phyloP scores from a whole-genome alignment of 2,888 invertebrate species.

The Chrysotoxum bicinctum region DNA sequence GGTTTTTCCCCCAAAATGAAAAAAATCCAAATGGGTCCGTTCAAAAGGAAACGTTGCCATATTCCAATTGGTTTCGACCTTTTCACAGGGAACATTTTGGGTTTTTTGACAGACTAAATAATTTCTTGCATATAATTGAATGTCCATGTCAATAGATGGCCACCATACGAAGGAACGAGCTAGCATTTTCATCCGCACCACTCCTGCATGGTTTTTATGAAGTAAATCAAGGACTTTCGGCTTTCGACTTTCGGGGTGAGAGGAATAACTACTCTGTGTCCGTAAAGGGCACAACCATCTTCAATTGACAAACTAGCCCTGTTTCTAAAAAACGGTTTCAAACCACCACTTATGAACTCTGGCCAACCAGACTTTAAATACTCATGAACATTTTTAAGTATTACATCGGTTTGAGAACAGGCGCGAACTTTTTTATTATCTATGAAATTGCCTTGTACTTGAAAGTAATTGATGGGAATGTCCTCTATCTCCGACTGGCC shows the following conservation, averaged over 20 bases:
- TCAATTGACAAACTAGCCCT: slow-evolving; percentile 4
- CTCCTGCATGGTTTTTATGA: slow-evolving; percentile 28
- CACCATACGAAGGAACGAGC: neutral
- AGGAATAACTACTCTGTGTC: slow-evolving; percentile 22
- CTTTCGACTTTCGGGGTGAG: neutral
- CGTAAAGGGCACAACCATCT: slow-evolving; percentile 23
- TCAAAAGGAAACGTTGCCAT: neutral
- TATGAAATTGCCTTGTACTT: neutral
- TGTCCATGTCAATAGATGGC: neutral
- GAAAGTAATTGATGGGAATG: neutral
- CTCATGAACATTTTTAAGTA: neutral
- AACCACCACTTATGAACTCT: neutral
- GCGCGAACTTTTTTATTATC: neutral
- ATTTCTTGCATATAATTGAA: neutral
- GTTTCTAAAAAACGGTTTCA: slow-evolving; percentile 20
- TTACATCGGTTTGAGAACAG: neutral
- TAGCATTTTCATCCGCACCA: neutral
- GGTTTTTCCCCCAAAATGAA: neutral
- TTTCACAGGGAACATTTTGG: neutral
- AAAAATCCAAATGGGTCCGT: neutral
- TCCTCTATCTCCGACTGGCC: neutral
- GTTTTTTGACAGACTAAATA: neutral
- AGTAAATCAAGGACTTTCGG: slow-evolving; percentile 2
- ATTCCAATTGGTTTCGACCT: neutral
- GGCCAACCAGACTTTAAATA: neutral